Evolutionary conservation across 2,888 invertebrate genomes (phyloP), one percentile per base, ranked within the genome.

Genomic region (Helobdella robusta): DNA sequence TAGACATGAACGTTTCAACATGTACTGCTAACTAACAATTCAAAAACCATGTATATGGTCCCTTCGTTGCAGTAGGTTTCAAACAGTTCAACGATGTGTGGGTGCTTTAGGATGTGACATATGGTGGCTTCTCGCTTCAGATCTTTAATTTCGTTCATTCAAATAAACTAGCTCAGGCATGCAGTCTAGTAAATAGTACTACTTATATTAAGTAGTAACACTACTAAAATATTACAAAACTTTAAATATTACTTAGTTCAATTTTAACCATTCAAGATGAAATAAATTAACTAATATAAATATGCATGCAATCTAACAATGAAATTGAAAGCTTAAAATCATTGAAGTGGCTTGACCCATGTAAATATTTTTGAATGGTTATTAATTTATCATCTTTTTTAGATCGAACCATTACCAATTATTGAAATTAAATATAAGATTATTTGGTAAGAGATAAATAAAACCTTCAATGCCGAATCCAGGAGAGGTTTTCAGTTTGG

Each of bases 31-130:
- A 89, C 93, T 90, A 84, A 95, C 94, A 89, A 93, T 85, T 95
- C 95, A 82, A 95, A 97, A 71, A 97, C 94, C 95, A 97, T 95
- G 81, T 95, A 97, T 28, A 97, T 85, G 90, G 94, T 92, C 74
- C 94, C 94, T 81, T 95, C 95, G 4, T 93, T 93, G 78, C 93
- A 93, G 84, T 95, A 97, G 0, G 95, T 95, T 82, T 98, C 97
- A 73, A 95, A 83, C 65, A 98, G 84, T 81, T 97, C 95, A 73
- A 95, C 95, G 74, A 98, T 97, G 82, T 97, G 95, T 3, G 93
- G 93, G 82, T 98, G 97, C 80, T 97, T 97, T 74, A 98, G 83
- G 90, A 94, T 92, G 81, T 97, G 94, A 81, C 95, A 95, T 50
- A 81, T 80, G 63, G 75, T 94, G 63, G 97, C 95, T 82, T 97